Percentiles rank a stretch among this genome's conserved stretches.
Conservation (phyloP, 2,797 vertebrate species). For the Heteromormyrus szaboi region DNA sequence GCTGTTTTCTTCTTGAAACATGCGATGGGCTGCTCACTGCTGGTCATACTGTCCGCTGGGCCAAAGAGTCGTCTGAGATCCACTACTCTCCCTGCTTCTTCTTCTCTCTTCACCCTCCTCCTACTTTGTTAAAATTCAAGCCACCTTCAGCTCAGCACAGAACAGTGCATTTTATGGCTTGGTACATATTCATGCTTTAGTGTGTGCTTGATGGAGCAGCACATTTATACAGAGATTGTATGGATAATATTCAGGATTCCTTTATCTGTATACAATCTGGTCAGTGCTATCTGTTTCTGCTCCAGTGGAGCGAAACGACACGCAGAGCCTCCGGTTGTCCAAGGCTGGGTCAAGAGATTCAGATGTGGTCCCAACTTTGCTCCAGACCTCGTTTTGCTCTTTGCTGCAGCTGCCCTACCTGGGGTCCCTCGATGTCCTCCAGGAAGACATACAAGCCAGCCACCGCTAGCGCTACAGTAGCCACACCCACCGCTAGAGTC, state of each 20-base stretch:
- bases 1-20: not conserved
- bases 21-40: not conserved
- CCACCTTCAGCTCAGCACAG: not conserved
- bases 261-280: not conserved
- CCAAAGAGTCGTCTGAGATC: not conserved
- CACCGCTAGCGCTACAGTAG: not conserved
- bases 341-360: not conserved
- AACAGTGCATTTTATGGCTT: not conserved
- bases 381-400: not conserved
- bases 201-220: not conserved
- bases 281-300: not conserved
- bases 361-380: not conserved
- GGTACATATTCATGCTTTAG: not conserved
- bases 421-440: not conserved
- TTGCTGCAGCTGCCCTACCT: not conserved
- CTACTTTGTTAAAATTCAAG: not conserved
- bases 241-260: not conserved
- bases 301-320: not conserved
- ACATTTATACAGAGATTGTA: not conserved
- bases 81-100: not conserved
- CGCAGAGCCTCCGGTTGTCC: not conserved
- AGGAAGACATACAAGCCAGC: not conserved
- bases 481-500: not conserved
- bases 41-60: not conserved
- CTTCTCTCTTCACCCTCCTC: not conserved